These are phyloP conservation scores for Podarcis siculus DNA, from an alignment of 2,797 vertebrate species.

Conservation along the genomic window DNA sequence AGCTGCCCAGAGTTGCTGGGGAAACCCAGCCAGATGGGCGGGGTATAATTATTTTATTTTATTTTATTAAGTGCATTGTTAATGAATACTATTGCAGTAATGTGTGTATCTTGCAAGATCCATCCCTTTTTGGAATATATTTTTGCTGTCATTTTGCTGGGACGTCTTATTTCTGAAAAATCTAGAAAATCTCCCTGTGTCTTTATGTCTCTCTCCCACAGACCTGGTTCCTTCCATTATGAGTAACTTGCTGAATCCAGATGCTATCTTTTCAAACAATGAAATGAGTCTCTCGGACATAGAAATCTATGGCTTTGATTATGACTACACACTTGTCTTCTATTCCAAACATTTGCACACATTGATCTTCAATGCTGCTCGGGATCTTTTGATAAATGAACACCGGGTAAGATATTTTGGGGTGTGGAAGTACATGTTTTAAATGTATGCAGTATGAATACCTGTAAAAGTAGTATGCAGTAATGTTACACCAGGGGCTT, in stretches of 20 bases:
- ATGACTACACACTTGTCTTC: constrained; percentile 97
- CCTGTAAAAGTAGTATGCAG: too few species aligned
- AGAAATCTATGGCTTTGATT: constrained; percentile 98
- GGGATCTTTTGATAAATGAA: constrained; percentile 93
- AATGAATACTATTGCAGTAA: not conserved
- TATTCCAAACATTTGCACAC: constrained; percentile 96
- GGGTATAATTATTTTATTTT: too few species aligned
- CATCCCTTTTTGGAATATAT: not conserved
- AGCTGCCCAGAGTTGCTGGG: too few species aligned
- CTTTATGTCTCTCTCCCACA: constrained; percentile 56
- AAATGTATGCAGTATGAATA: not conserved
- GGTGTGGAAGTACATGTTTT: not conserved
- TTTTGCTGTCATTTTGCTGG: not conserved
- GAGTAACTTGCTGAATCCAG: constrained; percentile 87
- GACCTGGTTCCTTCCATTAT: constrained; percentile 86
- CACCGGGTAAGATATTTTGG: constrained; percentile 87
- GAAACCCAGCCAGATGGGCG: too few species aligned
- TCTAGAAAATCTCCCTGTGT: not conserved
- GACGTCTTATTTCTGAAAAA: not conserved
- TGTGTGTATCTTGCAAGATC: not conserved
- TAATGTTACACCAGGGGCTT: not conserved
- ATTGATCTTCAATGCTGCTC: constrained; percentile 93
- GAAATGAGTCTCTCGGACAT: constrained; percentile 95
- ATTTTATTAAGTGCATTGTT: not conserved
- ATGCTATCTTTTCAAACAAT: constrained; percentile 98